Base-by-base conservation (phyloP, 2,797 vertebrate species). In the Atherinosoma microstoma region DNA sequence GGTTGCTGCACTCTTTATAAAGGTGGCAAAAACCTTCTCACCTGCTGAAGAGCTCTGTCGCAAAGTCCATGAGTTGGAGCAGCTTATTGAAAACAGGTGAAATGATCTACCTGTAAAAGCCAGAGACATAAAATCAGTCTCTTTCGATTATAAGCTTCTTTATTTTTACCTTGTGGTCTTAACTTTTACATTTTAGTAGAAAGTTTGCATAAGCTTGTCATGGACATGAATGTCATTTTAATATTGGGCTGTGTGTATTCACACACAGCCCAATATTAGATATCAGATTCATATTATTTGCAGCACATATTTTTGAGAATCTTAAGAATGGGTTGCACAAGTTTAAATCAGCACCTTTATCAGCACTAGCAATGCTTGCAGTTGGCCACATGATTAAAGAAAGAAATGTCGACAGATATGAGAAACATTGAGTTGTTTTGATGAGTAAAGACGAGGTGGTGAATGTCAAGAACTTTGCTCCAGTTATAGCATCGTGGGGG, bases 31-130 rank as follows among this genome's bases (percentile, higher is more conserved):
- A 93, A 96, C 92, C 93, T 98, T 98, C 76, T 91, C 95, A 0
- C 96, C 95, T 0, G 98, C 98, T 0, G 97, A 98, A 73, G 96
- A 98, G 73, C 96, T 99, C 53, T 98, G 96, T 82, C 95, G 87
- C 75, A 99, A 97, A 78, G 98, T 98, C 61, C 98, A 99, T 67
- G 97, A 97, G 66, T 82, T 99, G 90, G 98, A 99, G 84, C 97
- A 97, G 86, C 93, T 98, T 40, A 94, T 98, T 0, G 98, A 99
- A 89, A 98, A 89, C 18, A 92, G 95, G 97, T 99, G 89, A 96
- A 93, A 62, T 24, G 11, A 40, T 57, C 24, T 15, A 0, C 20
- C 22, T 40, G 47, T 10, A 9, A 68, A 70, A 34, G 42, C 9
- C 20, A 34, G n/a, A 24, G 34, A 64, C 20, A 13, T 36, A 2